Evolutionary conservation across 1,140 invertebrate species (phyloP), one percentile per base, ranked within the genome.

Genomic region (Drosophila nigrodunni): DNA sequence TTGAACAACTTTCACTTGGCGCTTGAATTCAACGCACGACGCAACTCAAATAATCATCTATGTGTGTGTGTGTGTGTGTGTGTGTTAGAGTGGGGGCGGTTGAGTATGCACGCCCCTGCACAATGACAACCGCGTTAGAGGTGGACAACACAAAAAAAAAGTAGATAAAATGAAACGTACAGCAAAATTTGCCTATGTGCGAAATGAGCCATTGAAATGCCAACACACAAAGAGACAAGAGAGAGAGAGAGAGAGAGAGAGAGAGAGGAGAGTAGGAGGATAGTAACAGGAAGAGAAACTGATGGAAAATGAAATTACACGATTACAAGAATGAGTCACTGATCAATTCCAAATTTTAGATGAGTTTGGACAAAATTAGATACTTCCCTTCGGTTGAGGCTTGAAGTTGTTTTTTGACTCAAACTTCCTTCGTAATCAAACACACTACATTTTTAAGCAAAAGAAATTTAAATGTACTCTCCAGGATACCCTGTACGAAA

Each of bases 11-110:
- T 90, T 90, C 87, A 90, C 87, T 90, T 82, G 79, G 77, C 87
- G 82, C 87, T 90, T 90, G 82, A 90, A 90, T 90, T 90, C 87
- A 87, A 85, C 80, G 83, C 83, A 88, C 83, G 83, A 88, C 85
- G 82, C 67, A 88, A 87, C 88, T 83, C 83, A 88, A 88, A 77
- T 66, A 73, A 74, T 77, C 76, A 78, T 71, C 77, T 78, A 68
- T 62, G 39, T 78, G 3, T 55, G 11, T 65, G 62, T 72, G 30
- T 66, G 39, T 72, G 46, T 62, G 35, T 61, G 30, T 59, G 61
- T 67, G 55, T 57, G 44, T 46, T 52, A 68, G 66, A 55, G 50
- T 74, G 77, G 72, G 50, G 50, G 49, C 74, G 52, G 73, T 35
- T 66, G 30, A 71, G 73, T 76, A 43, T 61, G 52, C 61, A 80